Conservation (phyloP, 2,888 invertebrate genomes). For the Campoletis raptor region DNA sequence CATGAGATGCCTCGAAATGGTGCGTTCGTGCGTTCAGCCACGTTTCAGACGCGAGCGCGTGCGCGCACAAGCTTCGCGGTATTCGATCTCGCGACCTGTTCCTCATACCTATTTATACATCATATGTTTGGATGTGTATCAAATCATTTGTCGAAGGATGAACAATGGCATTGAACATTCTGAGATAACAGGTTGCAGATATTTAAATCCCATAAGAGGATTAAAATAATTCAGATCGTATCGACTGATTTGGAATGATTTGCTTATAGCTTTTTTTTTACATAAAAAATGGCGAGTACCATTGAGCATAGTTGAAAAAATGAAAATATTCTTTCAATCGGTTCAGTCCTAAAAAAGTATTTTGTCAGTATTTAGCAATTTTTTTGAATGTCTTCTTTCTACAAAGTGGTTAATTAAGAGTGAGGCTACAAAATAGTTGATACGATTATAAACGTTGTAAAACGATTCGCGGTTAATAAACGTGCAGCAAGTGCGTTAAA, state of each 20-base stretch:
- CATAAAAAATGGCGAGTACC: not conserved
- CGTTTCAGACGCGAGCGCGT: conserved; percentile 23
- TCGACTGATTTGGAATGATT: not conserved
- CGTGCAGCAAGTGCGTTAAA: conserved; percentile 15
- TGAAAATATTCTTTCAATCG: not conserved
- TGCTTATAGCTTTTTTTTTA: not conserved
- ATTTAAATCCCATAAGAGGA: not conserved
- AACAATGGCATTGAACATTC: not conserved
- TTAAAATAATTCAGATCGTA: not conserved
- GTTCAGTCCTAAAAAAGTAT: not conserved
- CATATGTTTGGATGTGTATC: not conserved
- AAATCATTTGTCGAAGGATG: not conserved
- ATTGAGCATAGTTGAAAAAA: no score
- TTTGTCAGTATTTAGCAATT: not conserved
- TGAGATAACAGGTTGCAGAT: not conserved
- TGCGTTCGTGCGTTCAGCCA: conserved; percentile 63
- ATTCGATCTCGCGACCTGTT: conserved; percentile 38
- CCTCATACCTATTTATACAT: conserved; percentile 10
- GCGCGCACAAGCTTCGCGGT: conserved; percentile 30
- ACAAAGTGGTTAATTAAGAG: not conserved
- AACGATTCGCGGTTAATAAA: conserved; percentile 40
- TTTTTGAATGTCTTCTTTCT: not conserved
- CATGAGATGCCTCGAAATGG: conserved; percentile 77
- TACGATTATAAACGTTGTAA: not conserved
- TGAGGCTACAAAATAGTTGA: not conserved